Conservation (phyloP, 1,140 invertebrate species). For the Dinoponera quadriceps region DNA sequence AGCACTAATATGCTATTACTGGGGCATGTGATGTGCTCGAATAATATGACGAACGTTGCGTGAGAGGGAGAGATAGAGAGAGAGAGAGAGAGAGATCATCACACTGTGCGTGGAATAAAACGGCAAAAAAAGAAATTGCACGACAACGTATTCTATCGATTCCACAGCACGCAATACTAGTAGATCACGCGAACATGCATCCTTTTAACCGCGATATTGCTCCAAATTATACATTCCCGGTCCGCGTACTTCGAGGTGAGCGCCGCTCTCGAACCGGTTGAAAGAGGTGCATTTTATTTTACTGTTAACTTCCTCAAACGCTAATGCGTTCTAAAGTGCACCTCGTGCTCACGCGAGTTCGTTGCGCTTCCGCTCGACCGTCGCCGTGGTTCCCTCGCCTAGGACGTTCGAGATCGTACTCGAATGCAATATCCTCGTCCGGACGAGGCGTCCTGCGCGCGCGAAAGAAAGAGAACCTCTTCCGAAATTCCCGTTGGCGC, state of each 20-base stretch:
- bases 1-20: background rate
- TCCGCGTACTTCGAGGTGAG: background rate
- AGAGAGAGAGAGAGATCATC: too few species aligned
- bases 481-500: slow-evolving; percentile 22
- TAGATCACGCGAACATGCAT: too few species aligned
- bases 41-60: background rate
- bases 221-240: background rate
- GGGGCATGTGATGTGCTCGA: background rate
- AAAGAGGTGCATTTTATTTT: slow-evolving; percentile 34
- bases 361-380: slow-evolving; percentile 39
- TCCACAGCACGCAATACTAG: too few species aligned
- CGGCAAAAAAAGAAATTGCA: too few species aligned
- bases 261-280: background rate
- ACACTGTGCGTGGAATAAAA: background rate
- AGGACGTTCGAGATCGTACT: background rate
- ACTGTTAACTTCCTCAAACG: slow-evolving; percentile 53
- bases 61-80: too few species aligned
- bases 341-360: slow-evolving; percentile 32
- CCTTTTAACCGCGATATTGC: too few species aligned
- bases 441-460: background rate
- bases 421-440: slow-evolving; percentile 5
- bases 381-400: background rate
- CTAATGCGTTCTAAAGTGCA: slow-evolving; percentile 35
- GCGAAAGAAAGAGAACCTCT: background rate
- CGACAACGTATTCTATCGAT: too few species aligned